Evolutionary conservation across 2,888 invertebrate species (phyloP), one percentile per base, ranked within the genome.

Genomic region (Serrognathus titanus): DNA sequence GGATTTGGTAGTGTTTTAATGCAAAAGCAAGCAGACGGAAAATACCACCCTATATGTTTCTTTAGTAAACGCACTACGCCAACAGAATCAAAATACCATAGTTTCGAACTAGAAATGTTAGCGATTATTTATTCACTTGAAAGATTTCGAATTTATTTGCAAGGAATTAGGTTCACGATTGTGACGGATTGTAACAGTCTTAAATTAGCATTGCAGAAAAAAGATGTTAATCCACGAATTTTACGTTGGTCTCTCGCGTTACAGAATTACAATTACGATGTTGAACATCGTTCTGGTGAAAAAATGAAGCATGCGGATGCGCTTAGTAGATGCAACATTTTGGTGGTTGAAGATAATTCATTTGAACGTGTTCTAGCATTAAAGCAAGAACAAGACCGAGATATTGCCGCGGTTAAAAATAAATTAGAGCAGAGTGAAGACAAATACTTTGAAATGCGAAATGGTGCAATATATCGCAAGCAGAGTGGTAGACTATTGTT

Each of bases 61-160:
- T 60, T 68, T 60, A 73, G 71, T 24, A 60, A 61, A 12, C 24
- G 24, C 24, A 31, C 24, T 31, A 31, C 24, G 4, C 24, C 24
- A 6, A 65, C 68, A 4, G 69, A 74, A 60, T 58, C 62, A 11
- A 68, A 66, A 51, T 73, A 70, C 47, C 50, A 53, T n/a, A 71
- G 71, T 16, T 75, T 74, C 55, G 72, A 75, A 41, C 52, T 76
- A 2, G 73, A 75, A 64, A 70, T 71, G 2, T 49, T 73, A n/a
- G 72, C 71, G 0, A 60, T 75, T 5, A 62, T 73, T 11, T 54
- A 69, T 58, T 67, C 72, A 0, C 47, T 74, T 1, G 69, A 71
- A 36, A 73, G 70, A 51, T 74, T 73, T 60, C 40, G 71, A 7
- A 60, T 70, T 1, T 73, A 72, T 53, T 53, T 75, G 3, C 36